These are phyloP conservation scores for Thamnophis elegans DNA, from an alignment of 2,797 vertebrate species.

Conservation along the genomic window DNA sequence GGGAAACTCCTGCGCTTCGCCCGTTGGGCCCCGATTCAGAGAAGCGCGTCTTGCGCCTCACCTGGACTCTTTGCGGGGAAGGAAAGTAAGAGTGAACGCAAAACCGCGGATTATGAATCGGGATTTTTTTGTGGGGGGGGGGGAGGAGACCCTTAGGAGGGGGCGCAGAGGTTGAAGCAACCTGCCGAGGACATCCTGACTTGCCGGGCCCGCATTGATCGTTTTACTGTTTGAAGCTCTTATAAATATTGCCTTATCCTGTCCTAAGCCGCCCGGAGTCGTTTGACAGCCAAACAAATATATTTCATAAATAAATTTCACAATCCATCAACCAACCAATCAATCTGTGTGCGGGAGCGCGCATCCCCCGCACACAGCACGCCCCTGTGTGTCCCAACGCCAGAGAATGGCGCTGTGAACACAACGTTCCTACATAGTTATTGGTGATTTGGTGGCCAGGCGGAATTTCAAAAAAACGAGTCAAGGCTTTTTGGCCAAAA, in stretches of 20 bases:
- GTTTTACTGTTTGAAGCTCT: background rate
- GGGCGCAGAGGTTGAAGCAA: background rate
- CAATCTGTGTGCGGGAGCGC: background rate
- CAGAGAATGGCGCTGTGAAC: background rate
- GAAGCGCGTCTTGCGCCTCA: background rate
- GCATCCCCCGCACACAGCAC: rapidly evolving
- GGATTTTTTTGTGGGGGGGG: background rate
- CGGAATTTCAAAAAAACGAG: background rate
- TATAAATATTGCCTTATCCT: background rate
- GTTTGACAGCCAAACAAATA: background rate
- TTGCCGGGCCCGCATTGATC: background rate
- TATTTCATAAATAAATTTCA: background rate
- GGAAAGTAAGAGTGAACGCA: background rate
- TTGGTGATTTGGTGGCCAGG: background rate
- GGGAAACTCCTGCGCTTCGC: background rate
- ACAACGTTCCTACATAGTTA: background rate
- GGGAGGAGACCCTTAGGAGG: too few relatives aligned
- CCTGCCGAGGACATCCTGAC: background rate
- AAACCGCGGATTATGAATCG: background rate
- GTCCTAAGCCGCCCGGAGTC: background rate
- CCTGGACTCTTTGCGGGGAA: background rate
- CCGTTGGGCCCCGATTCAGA: background rate
- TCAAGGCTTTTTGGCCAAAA: background rate
- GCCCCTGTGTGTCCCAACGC: background rate
- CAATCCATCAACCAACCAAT: background rate